A percentile compares a stretch with the other conserved stretches of the same genome.
Conservation (phyloP, 2,797 vertebrate genomes). For the Tamandua tetradactyla region DNA sequence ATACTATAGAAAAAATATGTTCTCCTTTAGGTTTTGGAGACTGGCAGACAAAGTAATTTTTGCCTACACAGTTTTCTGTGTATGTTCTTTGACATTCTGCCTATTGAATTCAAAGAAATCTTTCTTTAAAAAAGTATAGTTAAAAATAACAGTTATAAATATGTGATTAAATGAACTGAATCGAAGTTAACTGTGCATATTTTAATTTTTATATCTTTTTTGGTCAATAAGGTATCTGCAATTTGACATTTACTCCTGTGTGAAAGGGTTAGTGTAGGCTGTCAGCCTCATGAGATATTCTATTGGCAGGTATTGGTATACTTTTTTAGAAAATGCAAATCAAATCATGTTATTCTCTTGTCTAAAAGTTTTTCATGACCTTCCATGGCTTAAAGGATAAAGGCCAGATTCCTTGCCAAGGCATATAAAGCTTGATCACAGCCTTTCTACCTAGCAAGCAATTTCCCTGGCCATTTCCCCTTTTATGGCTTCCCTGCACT, state of each 20-base stretch:
- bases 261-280: not conserved
- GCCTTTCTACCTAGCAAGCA: not conserved
- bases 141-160: slow-evolving; percentile 2
- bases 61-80: not conserved
- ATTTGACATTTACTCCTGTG: not conserved
- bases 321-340: not conserved
- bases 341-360: not conserved
- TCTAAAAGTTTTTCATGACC: not conserved
- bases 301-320: not conserved
- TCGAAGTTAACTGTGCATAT: not conserved
- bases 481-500: not conserved
- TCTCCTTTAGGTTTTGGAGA: not conserved
- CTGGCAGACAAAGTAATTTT: not conserved
- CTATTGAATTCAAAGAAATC: not conserved
- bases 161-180: not conserved
- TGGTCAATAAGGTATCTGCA: not conserved
- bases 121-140: not conserved
- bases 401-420: not conserved
- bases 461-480: not conserved
- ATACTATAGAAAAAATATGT: not conserved
- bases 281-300: not conserved
- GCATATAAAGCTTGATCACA: not conserved
- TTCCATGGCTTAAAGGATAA: not conserved
- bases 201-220: not conserved
- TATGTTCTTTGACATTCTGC: not conserved